phyloP scores from a whole-genome alignment of 1,140 invertebrate genomes.

The Dryas iulia region DNA sequence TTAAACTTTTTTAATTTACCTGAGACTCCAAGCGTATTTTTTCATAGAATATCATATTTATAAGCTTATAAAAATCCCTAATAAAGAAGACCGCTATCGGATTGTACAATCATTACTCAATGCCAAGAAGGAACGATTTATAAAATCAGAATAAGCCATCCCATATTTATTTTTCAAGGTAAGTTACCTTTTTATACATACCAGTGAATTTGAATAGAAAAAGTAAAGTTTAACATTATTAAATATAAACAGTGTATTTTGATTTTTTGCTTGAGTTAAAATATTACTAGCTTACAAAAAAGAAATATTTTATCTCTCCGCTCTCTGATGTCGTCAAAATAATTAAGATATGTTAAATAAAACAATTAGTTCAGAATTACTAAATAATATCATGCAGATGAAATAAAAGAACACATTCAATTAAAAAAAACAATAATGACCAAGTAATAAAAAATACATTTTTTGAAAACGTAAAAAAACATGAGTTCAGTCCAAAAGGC shows the following conservation, averaged over 20 bases:
- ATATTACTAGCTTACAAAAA: too few species aligned
- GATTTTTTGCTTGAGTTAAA: too few species aligned
- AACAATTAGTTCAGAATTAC: too few species aligned
- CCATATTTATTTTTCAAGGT: constrained; percentile 9
- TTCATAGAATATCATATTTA: background rate
- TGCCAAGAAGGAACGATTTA: constrained; percentile 12
- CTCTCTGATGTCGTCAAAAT: too few species aligned
- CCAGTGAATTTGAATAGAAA: background rate
- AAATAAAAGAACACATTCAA: too few species aligned
- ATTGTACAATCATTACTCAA: constrained; percentile 17
- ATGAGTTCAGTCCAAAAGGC: too few species aligned
- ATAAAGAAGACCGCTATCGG: constrained; percentile 14
- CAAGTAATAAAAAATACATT: too few species aligned
- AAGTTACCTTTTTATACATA: background rate
- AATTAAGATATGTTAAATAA: too few species aligned
- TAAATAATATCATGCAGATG: too few species aligned
- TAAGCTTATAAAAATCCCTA: background rate
- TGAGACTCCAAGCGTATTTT: background rate
- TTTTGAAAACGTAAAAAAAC: too few species aligned
- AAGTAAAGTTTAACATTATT: background rate
- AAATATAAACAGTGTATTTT: background rate
- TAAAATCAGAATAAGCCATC: constrained; percentile 11
- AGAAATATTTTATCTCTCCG: too few species aligned
- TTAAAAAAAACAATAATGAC: too few species aligned
- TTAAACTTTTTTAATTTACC: background rate